Conservation (phyloP, 2,113 vertebrate species). For the Meles meles region DNA sequence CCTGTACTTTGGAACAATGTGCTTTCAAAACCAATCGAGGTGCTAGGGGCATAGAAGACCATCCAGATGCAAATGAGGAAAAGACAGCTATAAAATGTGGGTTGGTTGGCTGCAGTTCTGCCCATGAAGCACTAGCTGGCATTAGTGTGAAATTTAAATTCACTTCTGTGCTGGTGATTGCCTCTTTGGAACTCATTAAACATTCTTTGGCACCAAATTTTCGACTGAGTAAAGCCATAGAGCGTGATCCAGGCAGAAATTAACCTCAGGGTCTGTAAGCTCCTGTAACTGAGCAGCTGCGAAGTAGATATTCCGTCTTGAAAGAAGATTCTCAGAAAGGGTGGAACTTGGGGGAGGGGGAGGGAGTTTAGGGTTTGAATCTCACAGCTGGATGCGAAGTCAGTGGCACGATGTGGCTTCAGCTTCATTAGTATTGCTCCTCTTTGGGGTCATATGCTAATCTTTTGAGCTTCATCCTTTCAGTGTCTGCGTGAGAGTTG, state of each 20-base stretch:
- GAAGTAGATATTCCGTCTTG: background rate
- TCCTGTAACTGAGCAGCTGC: constrained; percentile 3
- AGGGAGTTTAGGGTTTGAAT: background rate
- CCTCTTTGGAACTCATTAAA: constrained; percentile 76
- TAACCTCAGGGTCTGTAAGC: constrained; percentile 19
- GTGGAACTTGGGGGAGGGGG: background rate
- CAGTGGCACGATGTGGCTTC: background rate
- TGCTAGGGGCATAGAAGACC: background rate
- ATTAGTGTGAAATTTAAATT: constrained; percentile 76
- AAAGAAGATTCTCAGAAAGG: constrained; percentile 29
- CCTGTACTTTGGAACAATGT: background rate
- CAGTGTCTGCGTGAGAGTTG: constrained; percentile 53
- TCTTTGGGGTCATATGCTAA: constrained; percentile 30
- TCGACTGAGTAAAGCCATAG: constrained; percentile 36
- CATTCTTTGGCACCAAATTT: constrained; percentile 66
- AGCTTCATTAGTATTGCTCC: background rate
- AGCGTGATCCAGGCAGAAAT: constrained; percentile 68
- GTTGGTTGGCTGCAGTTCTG: constrained; percentile 69
- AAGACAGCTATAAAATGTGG: constrained; percentile 61
- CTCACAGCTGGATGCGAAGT: background rate
- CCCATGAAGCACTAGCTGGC: constrained; percentile 70
- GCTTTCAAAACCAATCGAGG: constrained; percentile 50
- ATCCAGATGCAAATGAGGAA: constrained; percentile 24
- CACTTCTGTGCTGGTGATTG: constrained; percentile 68
- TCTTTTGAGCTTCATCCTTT: constrained; percentile 53